phyloP scores from a whole-genome alignment of 2,888 invertebrate species.

The Leptinotarsa peninsularis region DNA sequence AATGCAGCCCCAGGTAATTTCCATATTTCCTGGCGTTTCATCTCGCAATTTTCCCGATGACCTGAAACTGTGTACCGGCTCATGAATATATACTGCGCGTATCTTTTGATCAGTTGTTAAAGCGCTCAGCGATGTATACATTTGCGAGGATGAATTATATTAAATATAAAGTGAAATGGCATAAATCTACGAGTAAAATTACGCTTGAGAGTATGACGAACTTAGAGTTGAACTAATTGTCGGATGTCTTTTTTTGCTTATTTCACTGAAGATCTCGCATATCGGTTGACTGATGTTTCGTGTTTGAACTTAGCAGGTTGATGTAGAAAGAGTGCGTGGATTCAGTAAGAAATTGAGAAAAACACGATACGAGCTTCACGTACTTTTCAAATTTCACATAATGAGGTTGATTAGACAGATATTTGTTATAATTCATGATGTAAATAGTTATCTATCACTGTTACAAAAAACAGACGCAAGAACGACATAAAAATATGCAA shows the following conservation, averaged over 20 bases:
- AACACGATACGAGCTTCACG: too few species aligned
- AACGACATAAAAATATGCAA: not conserved
- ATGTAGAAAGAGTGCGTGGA: not conserved
- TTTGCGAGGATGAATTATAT: not conserved
- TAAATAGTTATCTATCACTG: too few species aligned
- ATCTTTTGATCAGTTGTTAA: constrained; percentile 7
- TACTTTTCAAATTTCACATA: too few species aligned
- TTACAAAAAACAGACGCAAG: too few species aligned
- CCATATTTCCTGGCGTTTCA: not conserved
- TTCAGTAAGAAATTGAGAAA: too few species aligned
- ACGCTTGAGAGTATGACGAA: constrained; percentile 3
- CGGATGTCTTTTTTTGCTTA: not conserved
- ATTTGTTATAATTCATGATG: too few species aligned
- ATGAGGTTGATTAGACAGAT: too few species aligned
- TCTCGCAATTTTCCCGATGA: not conserved
- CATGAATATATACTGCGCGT: not conserved
- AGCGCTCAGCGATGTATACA: not conserved
- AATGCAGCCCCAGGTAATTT: not conserved
- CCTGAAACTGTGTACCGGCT: not conserved
- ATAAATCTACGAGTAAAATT: not conserved
- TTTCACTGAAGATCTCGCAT: not conserved
- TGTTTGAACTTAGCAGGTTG: not conserved
- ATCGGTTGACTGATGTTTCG: not conserved
- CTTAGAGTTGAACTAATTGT: constrained; percentile 3
- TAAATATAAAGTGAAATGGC: constrained; percentile 5